Evolutionary conservation across 2,113 vertebrate genomes (phyloP), one percentile per base, ranked within the genome.

Genomic region (Apteryx mantelli): DNA sequence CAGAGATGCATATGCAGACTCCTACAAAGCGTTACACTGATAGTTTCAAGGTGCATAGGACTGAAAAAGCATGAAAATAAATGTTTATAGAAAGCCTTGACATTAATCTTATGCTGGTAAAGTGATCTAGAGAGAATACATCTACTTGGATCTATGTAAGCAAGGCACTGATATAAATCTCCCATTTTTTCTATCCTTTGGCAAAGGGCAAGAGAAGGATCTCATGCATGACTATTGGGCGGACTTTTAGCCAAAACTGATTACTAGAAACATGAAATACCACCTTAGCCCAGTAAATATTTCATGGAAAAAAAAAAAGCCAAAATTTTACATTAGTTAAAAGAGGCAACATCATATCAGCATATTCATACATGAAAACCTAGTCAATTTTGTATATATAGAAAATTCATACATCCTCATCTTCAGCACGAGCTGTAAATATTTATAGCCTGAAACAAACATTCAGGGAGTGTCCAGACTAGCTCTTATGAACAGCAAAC

Each of bases 401-500:
- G 52, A 74, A 78, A 81, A 82, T 38, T 55, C 2, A 3, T 36
- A 34, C 9, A 55, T 38, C 36, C 20, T 80, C 15, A 53, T 66
- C 44, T 83, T 88, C 56, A 66, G 21, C 48, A 58, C 2, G 4
- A 82, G 28, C 65, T 75, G 17, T 52, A 78, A 68, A 89, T 28
- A 53, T n/a, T 56, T 82, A 30, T 50, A 89, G 73, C 77, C 91
- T 21, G 53, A 60, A 91, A 56, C 52, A 91, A 96, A 82, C 48
- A 65, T 34, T 40, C 56, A 61, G 15, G 68, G 16, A 84, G 38
- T 4, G 2, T 71, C 92, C 91, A 92, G 8, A 73, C 92, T 76
- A 76, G 74, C 48, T 77, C 81, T 86, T 81, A 55, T 78, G 30
- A 91, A 65, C 38, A 94, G 48, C 74, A 93, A 95, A 86, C 60